Percentiles rank a stretch among this genome's conserved stretches.
Evolutionary conservation across 1,140 invertebrate species (phyloP).

Genomic region (Heliconius melpomene): DNA sequence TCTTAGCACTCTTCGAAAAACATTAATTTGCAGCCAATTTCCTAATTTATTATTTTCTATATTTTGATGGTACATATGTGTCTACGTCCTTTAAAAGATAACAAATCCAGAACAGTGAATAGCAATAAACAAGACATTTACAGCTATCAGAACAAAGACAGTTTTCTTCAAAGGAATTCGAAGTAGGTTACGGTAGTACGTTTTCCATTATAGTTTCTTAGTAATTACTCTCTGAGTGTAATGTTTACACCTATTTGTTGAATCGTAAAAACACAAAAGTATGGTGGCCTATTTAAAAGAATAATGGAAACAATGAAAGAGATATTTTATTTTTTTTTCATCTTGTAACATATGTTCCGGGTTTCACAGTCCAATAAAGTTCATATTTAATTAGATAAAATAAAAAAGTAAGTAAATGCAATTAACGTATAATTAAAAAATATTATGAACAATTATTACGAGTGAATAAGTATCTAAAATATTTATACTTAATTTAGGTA

Average conservation of each 20-base stretch:
- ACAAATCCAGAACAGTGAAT: neutral
- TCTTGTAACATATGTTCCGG: neutral
- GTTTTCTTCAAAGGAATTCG: neutral
- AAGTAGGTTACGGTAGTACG: neutral
- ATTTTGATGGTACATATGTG: neutral
- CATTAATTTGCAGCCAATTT: neutral
- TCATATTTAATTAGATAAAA: no score
- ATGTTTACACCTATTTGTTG: constrained; percentile 4
- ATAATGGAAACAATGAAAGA: neutral
- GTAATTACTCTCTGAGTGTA: neutral
- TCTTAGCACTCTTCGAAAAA: neutral
- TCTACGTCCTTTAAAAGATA: neutral
- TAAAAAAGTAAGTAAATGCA: no score
- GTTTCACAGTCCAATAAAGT: neutral
- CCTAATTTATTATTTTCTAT: neutral
- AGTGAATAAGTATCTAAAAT: no score
- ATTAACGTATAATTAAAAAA: no score
- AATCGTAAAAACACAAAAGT: neutral
- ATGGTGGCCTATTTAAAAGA: neutral
- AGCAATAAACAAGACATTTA: constrained; percentile 4
- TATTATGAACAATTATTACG: no score
- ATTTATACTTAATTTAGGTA: no score
- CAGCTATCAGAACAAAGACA: neutral
- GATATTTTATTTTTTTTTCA: neutral
- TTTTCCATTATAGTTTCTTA: neutral